Percentiles rank a stretch among this genome's conserved stretches.
Evolutionary conservation across 2,113 vertebrate genomes (phyloP).

Genomic region (Cyprinodon brontotheroides): DNA sequence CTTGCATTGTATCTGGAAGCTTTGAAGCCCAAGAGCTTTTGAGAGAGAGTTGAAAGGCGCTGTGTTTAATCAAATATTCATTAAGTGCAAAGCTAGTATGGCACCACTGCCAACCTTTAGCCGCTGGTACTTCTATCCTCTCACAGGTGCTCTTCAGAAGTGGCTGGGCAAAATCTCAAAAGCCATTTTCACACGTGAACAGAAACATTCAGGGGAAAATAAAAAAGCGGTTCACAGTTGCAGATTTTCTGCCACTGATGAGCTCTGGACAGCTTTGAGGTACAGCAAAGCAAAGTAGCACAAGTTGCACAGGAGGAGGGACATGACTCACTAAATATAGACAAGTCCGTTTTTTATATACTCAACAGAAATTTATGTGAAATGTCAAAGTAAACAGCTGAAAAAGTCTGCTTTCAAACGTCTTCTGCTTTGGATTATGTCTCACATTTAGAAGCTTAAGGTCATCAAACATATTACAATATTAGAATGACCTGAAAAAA

Average conservation of each 20-base stretch:
- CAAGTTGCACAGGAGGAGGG: neutral
- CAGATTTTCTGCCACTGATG: neutral
- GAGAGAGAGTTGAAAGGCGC: conserved; percentile 70
- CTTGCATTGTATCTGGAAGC: conserved; percentile 50
- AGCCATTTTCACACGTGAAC: neutral
- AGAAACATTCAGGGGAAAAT: neutral
- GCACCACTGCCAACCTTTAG: conserved; percentile 59
- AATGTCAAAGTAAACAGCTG: too few relatives aligned
- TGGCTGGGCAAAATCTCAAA: conserved; percentile 3
- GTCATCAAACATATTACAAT: too few relatives aligned
- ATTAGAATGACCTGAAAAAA: too few relatives aligned
- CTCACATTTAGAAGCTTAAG: too few relatives aligned
- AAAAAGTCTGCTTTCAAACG: too few relatives aligned
- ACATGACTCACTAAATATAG: neutral
- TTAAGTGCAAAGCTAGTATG: conserved; percentile 45
- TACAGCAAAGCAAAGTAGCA: neutral
- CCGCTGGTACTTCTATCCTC: conserved; percentile 23
- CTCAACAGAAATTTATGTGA: too few relatives aligned
- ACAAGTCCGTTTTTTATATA: neutral
- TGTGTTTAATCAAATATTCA: conserved; percentile 77
- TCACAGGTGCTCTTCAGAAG: conserved; percentile 1
- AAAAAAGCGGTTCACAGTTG: neutral
- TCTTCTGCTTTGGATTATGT: too few relatives aligned
- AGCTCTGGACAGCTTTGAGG: neutral
- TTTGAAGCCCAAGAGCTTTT: conserved; percentile 73